Evolutionary conservation across 2,797 vertebrate genomes (phyloP).

Genomic region (Crocodylus rhombifer): DNA sequence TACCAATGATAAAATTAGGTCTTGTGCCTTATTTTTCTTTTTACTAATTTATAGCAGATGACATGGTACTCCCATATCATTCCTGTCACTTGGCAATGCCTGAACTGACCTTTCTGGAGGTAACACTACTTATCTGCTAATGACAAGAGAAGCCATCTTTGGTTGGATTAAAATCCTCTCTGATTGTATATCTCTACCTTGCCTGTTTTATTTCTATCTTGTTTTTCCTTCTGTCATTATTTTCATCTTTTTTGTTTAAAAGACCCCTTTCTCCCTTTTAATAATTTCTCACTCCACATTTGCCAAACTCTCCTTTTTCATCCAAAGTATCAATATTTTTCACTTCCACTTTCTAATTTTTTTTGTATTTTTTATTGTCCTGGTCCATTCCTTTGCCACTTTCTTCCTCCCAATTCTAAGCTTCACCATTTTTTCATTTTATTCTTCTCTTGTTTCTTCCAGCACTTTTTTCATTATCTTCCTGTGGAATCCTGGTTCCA

Average conservation of each 20-base stretch:
- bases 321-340: constrained; percentile 2
- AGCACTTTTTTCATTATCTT: background rate
- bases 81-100: constrained; percentile 71
- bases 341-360: background rate
- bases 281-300: background rate
- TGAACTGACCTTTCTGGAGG: constrained; percentile 77
- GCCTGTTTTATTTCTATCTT: constrained; percentile 46
- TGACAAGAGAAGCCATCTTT: constrained; percentile 73
- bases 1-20: constrained; percentile 32
- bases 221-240: background rate
- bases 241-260: background rate
- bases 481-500: background rate
- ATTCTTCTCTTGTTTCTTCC: background rate
- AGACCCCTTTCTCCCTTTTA: background rate
- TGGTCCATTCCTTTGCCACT: background rate
- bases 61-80: constrained; percentile 65
- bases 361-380: background rate
- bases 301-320: constrained; percentile 6
- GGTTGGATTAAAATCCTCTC: constrained; percentile 66
- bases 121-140: constrained; percentile 65
- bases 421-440: background rate
- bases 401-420: background rate
- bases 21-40: constrained; percentile 44
- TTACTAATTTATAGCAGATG: constrained; percentile 47
- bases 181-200: constrained; percentile 59